Base-by-base conservation (phyloP, 2,888 invertebrate species). In the Drosophila nigricruria region DNA sequence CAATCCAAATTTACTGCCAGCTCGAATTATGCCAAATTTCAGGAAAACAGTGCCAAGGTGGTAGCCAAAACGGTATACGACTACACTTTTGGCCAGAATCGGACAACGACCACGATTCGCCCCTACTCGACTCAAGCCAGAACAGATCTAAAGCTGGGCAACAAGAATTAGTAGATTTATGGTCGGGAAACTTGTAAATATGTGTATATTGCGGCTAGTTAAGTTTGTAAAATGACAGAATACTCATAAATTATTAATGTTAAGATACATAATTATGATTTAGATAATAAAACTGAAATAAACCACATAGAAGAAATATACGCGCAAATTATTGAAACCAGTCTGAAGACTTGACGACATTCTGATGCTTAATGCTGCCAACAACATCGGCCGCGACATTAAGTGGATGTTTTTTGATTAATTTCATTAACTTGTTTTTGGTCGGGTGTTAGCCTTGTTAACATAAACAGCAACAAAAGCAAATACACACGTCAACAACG, bases 341-440 rank as follows among this genome's bases (percentile, higher is more conserved):
- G 70, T 69, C 62, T 60, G 23, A 70, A 60, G 67, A 58, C 45
- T 70, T 71, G 67, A 70, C 74, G 73, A 81, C 75, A 59, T 36
- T 74, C 71, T 64, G 58, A 79, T 32, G 74, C 73, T 67, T 64
- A 83, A 70, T 63, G 61, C 63, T 64, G 82, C 54, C 71, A 74
- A 69, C 70, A 54, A 69, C 69, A 56, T 49, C 57, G 60, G 42
- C 20, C 47, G 53, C 70, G 63, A 65, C 61, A 70, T 40, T 65
- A 69, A 77, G 64, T 67, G 68, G 68, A 47, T 65, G 69, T 54
- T 50, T 73, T 71, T 70, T 89, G 82, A 85, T 85, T 84, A 76
- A 85, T 86, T 77, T 71, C 62, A 53, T 81, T 75, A 87, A 87
- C 88, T 67, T 70, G 84, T 87, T 84, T 79, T 79, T 54, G 20